Evolutionary conservation across 2,797 vertebrate species (phyloP), one percentile per base, ranked within the genome.

Genomic region (Iguana delicatissima): DNA sequence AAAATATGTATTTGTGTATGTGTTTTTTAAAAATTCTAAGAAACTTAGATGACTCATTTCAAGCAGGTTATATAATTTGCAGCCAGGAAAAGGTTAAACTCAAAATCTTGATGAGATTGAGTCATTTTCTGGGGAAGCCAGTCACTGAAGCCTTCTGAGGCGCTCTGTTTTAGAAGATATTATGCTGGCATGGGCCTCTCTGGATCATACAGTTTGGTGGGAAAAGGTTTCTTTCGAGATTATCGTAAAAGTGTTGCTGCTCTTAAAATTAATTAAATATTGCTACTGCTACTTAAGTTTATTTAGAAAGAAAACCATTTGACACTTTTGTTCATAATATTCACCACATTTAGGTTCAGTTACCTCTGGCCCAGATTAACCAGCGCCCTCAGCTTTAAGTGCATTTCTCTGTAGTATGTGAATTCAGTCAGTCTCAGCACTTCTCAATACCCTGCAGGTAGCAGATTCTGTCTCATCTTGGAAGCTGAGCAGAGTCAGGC

Each of bases 61-160:
- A 94, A 94, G 67, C 89, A 93, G 91, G 91, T 97, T 97, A 95
- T 95, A 87, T 97, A 96, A 96, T 95, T 91, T 93, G 92, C 94
- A 96, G 93, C 94, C 94, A 94, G 55, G 83, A 81, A 93, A 95
- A 96, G 89, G 91, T 95, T 96, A 91, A 94, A 92, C 81, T 93
- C 88, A 95, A 93, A 93, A 96, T 62, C 88, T 96, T 90, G 86
- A 46, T 92, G 85, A 93, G 77, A 95, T 93, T 93, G 92, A 97
- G 85, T 96, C 59, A 96, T 92, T 96, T 91, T 83, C 86, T 90
- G 88, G 91, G 91, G 93, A 95, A 96, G 92, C 93, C 93, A 95
- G 92, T 94, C 93, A 91, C 64, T 95, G 94, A 92, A 77, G 86
- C 93, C 93, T 96, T 57, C 57, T 92, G 88, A 89, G 59, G 3